Conservation (phyloP, 2,797 vertebrate species). For the Novumbra hubbsi region DNA sequence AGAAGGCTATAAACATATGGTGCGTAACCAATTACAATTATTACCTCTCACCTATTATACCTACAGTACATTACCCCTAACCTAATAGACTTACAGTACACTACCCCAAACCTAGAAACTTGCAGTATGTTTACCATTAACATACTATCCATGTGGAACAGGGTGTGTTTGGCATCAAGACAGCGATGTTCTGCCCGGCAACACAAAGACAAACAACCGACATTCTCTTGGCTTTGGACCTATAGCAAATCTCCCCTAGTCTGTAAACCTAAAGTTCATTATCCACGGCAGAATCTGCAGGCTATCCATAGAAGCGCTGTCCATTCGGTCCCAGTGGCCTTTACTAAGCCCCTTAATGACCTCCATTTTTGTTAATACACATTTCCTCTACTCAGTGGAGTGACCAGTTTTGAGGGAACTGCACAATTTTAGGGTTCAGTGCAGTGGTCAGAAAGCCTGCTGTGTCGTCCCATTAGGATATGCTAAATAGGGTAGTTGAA, state of each 20-base stretch:
- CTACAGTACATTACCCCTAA: too few relatives aligned
- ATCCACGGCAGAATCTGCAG: slow-evolving; percentile 11
- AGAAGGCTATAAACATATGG: background rate
- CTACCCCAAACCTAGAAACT: too few relatives aligned
- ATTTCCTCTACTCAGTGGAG: slow-evolving; percentile 43
- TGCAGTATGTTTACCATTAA: too few relatives aligned
- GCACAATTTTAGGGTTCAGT: slow-evolving; percentile 17
- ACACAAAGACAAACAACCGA: too few relatives aligned
- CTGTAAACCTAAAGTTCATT: background rate
- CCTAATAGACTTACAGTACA: too few relatives aligned
- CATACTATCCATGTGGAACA: too few relatives aligned
- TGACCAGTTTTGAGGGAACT: background rate
- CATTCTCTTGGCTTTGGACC: too few relatives aligned
- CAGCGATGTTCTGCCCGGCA: too few relatives aligned
- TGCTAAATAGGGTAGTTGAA: slow-evolving; percentile 58
- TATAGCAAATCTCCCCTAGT: too few relatives aligned
- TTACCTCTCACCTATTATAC: background rate
- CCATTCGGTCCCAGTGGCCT: slow-evolving; percentile 14
- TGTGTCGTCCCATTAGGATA: slow-evolving; percentile 50
- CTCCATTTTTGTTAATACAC: slow-evolving; percentile 19
- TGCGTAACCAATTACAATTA: background rate
- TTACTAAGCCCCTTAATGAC: slow-evolving; percentile 5
- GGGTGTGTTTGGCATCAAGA: too few relatives aligned
- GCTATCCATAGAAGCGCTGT: slow-evolving; percentile 24
- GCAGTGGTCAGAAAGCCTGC: slow-evolving; percentile 46